Evolutionary conservation across 1,140 invertebrate genomes (phyloP).

Genomic region (Drosophila hydei): DNA sequence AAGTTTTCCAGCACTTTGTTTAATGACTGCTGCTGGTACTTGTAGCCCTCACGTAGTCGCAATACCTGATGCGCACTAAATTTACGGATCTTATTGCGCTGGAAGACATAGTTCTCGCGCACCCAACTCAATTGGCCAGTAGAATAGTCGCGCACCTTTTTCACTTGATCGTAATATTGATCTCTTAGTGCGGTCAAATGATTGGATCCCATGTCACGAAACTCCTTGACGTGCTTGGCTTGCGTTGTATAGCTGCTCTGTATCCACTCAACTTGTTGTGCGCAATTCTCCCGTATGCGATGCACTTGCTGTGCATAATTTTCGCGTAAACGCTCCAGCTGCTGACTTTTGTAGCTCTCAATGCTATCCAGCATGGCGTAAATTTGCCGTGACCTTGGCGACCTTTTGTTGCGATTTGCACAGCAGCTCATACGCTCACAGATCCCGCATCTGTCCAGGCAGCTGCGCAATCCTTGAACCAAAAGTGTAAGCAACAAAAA

Average conservation of each 20-base stretch:
- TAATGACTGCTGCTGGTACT: conserved; percentile 96
- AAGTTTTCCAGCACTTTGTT: conserved; percentile 97
- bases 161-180: conserved; percentile 96
- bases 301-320: conserved; percentile 96
- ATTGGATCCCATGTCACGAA: conserved; percentile 94
- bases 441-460: conserved; percentile 88
- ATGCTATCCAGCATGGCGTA: conserved; percentile 94
- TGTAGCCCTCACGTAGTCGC: conserved; percentile 95
- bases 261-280: conserved; percentile 96
- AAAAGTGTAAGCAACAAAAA: conserved; percentile 92
- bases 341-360: conserved; percentile 94
- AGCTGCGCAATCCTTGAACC: conserved; percentile 88
- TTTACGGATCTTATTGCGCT: conserved; percentile 96
- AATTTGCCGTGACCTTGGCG: conserved; percentile 92
- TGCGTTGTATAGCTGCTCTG: conserved; percentile 95
- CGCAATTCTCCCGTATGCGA: conserved; percentile 95
- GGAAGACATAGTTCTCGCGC: conserved; percentile 97
- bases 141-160: conserved; percentile 94
- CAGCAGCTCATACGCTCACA: conserved; percentile 88
- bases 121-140: conserved; percentile 95
- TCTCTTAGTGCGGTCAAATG: conserved; percentile 93
- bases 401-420: conserved; percentile 85
- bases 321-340: conserved; percentile 93
- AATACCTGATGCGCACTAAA: conserved; percentile 96
- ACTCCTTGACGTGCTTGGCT: conserved; percentile 93